Conservation (phyloP, 2,113 vertebrate species). For the Cephalophus harveyi region DNA sequence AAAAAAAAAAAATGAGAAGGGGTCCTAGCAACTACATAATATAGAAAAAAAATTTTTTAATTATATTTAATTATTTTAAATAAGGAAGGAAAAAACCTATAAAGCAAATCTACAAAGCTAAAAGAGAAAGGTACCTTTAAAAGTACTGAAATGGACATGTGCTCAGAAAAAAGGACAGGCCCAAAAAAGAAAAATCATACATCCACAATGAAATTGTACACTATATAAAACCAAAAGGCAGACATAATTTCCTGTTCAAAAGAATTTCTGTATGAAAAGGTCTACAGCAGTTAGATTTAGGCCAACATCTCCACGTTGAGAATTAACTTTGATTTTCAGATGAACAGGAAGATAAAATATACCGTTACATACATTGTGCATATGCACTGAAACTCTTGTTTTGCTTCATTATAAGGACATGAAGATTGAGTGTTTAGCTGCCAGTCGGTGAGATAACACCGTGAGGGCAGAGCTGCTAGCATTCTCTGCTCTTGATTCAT, state of each 20-base stretch:
- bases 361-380: constrained; percentile 42
- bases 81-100: background rate
- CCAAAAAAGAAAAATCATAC: constrained; percentile 44
- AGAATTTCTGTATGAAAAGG: constrained; percentile 35
- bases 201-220: background rate
- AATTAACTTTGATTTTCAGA: constrained; percentile 46
- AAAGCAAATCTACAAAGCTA: background rate
- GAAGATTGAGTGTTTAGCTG: background rate
- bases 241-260: constrained; percentile 44
- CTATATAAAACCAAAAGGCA: constrained; percentile 34
- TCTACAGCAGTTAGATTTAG: background rate
- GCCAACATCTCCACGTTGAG: background rate
- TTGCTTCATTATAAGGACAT: background rate
- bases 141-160: background rate
- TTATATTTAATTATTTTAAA: background rate
- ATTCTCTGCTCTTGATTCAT: background rate
- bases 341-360: constrained; percentile 50
- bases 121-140: background rate
- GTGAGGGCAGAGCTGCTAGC: background rate
- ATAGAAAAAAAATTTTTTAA: background rate
- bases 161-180: constrained; percentile 33
- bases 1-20: background rate
- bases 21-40: background rate
- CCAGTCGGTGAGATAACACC: background rate
- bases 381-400: background rate